Conservation (phyloP, 2,888 invertebrate genomes). For the Encarsia formosa region DNA sequence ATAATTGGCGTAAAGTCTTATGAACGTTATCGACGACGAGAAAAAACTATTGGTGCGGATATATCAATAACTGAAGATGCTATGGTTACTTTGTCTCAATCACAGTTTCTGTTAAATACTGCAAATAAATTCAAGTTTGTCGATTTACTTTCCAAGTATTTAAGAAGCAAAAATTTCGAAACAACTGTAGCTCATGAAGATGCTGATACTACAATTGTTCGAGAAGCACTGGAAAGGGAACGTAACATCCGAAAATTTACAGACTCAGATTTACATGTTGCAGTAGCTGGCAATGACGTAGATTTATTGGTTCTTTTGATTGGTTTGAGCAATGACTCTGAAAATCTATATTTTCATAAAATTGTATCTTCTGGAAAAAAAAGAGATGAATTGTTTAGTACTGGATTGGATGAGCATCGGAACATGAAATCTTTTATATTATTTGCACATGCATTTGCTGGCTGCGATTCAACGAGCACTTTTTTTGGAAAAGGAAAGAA, state of each 20-base stretch:
- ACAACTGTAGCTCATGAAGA: constrained; percentile 24
- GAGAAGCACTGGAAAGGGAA: constrained; percentile 14
- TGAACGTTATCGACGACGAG: constrained; percentile 25
- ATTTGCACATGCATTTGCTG: constrained; percentile 9
- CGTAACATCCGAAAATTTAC: background rate
- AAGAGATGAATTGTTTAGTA: background rate
- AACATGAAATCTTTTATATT: constrained; percentile 1
- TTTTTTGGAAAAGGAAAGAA: constrained; percentile 14
- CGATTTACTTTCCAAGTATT: constrained; percentile 19
- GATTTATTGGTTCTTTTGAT: constrained; percentile 23
- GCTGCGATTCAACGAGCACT: constrained; percentile 13
- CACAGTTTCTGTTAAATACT: constrained; percentile 28
- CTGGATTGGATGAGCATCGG: background rate
- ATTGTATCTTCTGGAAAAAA: background rate
- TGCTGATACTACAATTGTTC: constrained; percentile 27
- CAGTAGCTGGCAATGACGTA: constrained; percentile 23
- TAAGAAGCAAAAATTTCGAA: background rate
- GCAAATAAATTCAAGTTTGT: constrained; percentile 27
- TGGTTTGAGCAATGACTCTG: background rate
- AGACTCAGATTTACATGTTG: background rate
- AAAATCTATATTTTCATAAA: background rate
- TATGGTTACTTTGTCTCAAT: constrained; percentile 24
- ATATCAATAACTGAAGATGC: constrained; percentile 24
- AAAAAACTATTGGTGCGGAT: constrained; percentile 24
- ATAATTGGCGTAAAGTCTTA: constrained; percentile 27